Evolutionary conservation across 2,113 vertebrate species (phyloP).

Genomic region (Cavia aperea): DNA sequence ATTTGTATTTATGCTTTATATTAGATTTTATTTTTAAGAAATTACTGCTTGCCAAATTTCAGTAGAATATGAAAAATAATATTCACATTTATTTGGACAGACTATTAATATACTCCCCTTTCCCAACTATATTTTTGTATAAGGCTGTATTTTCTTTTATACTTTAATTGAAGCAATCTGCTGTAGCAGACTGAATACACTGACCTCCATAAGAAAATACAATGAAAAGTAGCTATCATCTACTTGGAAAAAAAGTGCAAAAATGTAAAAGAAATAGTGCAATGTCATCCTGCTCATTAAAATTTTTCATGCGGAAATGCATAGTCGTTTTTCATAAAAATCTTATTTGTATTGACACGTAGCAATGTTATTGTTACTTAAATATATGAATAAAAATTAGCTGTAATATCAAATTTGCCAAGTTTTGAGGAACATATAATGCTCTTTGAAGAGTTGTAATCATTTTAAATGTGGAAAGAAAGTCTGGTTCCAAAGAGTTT

Average conservation of each 20-base stretch:
- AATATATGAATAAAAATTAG: not conserved
- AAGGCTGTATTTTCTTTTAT: not conserved
- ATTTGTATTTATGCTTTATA: slow-evolving; percentile 6
- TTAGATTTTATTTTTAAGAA: not conserved
- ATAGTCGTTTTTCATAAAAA: not conserved
- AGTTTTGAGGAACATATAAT: not conserved
- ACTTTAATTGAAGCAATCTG: not conserved
- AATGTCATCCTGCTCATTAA: not conserved
- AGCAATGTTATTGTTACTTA: not conserved
- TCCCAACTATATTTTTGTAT: not conserved
- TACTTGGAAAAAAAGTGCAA: not conserved
- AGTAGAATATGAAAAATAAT: not conserved
- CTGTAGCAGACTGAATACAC: not conserved
- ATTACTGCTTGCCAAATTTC: not conserved
- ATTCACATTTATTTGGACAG: not conserved
- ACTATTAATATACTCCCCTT: not conserved
- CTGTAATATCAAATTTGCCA: not conserved
- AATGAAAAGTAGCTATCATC: not conserved
- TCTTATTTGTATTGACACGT: not conserved
- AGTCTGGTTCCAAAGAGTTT: not conserved
- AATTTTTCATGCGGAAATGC: slow-evolving; percentile 6
- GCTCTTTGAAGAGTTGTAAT: not conserved
- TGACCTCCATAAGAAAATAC: not conserved
- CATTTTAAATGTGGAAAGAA: not conserved
- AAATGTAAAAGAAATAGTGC: not conserved